phyloP scores from a whole-genome alignment of 1,140 invertebrate genomes.

The Coptotermes formosanus region DNA sequence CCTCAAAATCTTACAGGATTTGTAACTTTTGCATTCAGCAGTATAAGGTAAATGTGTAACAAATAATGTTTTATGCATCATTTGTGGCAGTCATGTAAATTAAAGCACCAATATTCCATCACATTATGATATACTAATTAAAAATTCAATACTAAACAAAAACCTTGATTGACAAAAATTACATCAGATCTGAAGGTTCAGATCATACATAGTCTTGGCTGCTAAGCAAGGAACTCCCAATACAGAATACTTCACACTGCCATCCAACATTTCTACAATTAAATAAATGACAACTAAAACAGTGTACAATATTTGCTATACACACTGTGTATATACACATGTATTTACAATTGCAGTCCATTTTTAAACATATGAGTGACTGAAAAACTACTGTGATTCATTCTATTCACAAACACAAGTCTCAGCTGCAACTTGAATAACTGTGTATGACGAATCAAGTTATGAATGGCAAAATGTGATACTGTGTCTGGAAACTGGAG shows the following conservation, averaged over 20 bases:
- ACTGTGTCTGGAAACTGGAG: background rate
- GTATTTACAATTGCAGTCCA: background rate
- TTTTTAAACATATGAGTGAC: background rate
- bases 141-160: background rate
- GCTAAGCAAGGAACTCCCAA: background rate
- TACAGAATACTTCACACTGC: background rate
- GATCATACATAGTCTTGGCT: conserved; percentile 9
- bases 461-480: background rate
- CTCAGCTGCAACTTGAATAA: background rate
- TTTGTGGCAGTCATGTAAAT: conserved; percentile 9
- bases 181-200: background rate
- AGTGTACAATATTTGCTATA: background rate
- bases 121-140: conserved; percentile 2
- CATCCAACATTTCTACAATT: background rate
- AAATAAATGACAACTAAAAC: background rate
- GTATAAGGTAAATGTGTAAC: background rate
- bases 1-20: background rate
- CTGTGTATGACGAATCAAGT: background rate
- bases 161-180: background rate
- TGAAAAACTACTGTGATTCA: background rate
- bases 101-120: conserved; percentile 18
- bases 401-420: background rate
- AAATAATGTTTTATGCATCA: background rate
- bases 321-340: background rate
- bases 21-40: background rate